Evolutionary conservation across 2,797 vertebrate species (phyloP).

Genomic region (Microhierax caerulescens): DNA sequence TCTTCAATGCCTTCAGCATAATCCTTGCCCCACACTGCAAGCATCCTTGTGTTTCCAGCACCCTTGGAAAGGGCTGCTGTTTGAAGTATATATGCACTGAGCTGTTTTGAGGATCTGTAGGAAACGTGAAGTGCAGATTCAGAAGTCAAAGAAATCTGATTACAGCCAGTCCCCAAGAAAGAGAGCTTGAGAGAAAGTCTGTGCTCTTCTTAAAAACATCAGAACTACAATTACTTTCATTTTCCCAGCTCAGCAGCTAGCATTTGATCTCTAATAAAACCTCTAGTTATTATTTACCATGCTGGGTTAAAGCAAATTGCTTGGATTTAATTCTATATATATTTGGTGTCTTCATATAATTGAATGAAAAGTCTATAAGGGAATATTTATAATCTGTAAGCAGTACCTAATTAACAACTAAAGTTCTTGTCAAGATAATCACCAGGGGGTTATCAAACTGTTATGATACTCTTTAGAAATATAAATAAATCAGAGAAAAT

Average conservation of each 20-base stretch:
- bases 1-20: neutral
- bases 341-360: neutral
- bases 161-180: neutral
- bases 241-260: neutral
- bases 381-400: constrained; percentile 20
- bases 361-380: neutral
- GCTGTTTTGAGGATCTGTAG: neutral
- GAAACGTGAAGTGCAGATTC: neutral
- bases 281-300: neutral
- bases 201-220: neutral
- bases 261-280: constrained; percentile 24
- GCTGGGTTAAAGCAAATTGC: neutral
- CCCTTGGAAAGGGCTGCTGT: neutral
- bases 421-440: neutral
- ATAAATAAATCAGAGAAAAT: neutral
- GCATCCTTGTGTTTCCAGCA: neutral
- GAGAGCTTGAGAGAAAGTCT: neutral
- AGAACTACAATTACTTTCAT: neutral
- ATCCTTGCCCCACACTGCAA: neutral
- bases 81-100: neutral
- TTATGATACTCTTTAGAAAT: neutral
- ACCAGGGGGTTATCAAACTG: constrained; percentile 3
- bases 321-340: neutral
- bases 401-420: constrained; percentile 12
- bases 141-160: neutral